Conservation (phyloP, 1,140 invertebrate genomes). For the Stenopsyche tienmushanensis region DNA sequence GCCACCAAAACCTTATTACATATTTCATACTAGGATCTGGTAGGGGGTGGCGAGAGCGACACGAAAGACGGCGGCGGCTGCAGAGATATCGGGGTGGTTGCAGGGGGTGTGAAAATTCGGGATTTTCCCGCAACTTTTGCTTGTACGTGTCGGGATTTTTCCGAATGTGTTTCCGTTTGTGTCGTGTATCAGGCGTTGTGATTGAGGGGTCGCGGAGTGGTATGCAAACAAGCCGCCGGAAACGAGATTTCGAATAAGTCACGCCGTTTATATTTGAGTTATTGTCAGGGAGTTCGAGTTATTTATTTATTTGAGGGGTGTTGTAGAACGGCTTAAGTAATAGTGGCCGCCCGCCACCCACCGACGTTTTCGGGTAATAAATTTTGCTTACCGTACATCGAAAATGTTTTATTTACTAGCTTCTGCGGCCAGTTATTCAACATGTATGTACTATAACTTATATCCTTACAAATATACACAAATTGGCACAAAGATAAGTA, state of each 20-base stretch:
- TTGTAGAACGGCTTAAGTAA: background rate
- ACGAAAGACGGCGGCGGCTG: background rate
- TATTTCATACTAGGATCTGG: background rate
- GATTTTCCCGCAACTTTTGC: background rate
- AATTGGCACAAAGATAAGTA: too few relatives aligned
- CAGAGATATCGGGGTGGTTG: background rate
- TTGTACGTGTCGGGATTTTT: conserved; percentile 27
- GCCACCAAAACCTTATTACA: background rate
- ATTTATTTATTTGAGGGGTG: background rate
- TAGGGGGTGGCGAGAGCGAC: background rate
- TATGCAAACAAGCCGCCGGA: conserved; percentile 23
- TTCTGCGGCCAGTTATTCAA: background rate
- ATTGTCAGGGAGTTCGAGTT: conserved; percentile 11
- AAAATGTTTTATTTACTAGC: background rate
- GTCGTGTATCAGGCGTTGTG: conserved; percentile 3
- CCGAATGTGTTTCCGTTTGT: conserved; percentile 6
- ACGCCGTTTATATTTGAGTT: conserved; percentile 31
- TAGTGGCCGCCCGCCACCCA: background rate
- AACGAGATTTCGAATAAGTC: conserved; percentile 32
- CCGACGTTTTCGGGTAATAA: background rate
- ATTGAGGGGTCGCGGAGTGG: conserved; percentile 19
- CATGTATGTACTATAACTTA: too few relatives aligned
- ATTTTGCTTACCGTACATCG: background rate
- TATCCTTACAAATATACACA: too few relatives aligned
- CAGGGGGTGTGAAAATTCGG: background rate